Base-by-base conservation (phyloP, 2,113 vertebrate genomes). In the Marmota monax region DNA sequence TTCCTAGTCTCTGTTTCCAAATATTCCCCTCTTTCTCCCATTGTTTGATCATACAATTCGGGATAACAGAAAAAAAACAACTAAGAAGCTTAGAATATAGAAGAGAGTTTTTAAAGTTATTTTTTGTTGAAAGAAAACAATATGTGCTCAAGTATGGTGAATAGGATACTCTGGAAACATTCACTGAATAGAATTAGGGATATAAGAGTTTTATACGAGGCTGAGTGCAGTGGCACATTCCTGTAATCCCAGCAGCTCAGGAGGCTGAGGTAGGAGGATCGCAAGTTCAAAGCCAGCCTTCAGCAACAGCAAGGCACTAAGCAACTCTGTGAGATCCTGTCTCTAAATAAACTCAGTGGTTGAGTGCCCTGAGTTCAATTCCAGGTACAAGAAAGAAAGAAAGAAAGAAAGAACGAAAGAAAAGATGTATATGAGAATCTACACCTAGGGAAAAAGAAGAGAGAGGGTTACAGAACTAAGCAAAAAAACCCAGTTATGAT, bases 1-100 rank as follows among this genome's bases (percentile, higher is more conserved):
- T 34, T 76, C 3, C 1, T 4, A 23, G 0, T 17, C 0, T 27
- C 2, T 2, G 0, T 1, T 37, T 84, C 20, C 16, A 42, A 0
- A n/a, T 11, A 3, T n/a, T 69, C 7, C 5, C 63, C 67, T 16
- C 4, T 5, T 10, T 16, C 0, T 23, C 0, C 13, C 16, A 65
- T 25, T 37, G 32, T 84, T 61, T 2, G 3, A 11, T 51, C 17
- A 94, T 17, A 48, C 1, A 94, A 25, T 84, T 80, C 34, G 17
- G 10, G 18, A 32, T 37, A 92, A 84, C 3, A 80, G 1, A 65
- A 22, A 86, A 42, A 77, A 58, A 5, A 79, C 11, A 3, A 70
- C 22, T 37, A 20, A 32, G 29, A 88, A 61, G 34, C 13, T 90
- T 25, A 32, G 42, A 77, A 65, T 79, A 37, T 4, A 73, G 14